phyloP scores from a whole-genome alignment of 2,888 invertebrate genomes.

The Yponomeuta malinellus region DNA sequence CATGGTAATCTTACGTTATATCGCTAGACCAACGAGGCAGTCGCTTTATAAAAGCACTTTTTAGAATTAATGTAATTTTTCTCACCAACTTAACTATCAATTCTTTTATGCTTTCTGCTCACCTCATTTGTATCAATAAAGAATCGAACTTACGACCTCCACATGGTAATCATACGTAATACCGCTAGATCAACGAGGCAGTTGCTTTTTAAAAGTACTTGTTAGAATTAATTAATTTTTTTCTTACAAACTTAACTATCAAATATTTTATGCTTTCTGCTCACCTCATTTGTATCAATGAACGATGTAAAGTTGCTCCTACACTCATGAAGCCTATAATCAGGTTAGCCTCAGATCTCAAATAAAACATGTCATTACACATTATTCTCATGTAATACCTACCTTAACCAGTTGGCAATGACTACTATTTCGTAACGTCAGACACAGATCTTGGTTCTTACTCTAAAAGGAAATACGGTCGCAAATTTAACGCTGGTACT shows the following conservation, averaged over 20 bases:
- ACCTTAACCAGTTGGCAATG: constrained; percentile 1
- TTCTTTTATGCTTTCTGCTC: neutral
- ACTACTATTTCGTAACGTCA: neutral
- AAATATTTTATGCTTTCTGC: neutral
- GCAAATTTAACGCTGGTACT: neutral
- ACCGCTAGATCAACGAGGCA: too few species aligned
- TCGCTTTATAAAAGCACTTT: too few species aligned
- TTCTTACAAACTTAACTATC: too few species aligned
- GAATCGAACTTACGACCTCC: too few species aligned
- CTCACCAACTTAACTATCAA: too few species aligned
- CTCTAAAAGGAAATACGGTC: neutral
- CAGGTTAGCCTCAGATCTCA: neutral
- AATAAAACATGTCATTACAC: constrained; percentile 1
- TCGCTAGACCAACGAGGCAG: too few species aligned
- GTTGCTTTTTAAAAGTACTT: too few species aligned
- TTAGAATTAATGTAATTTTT: too few species aligned
- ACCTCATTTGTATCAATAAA: neutral
- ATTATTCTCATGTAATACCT: neutral
- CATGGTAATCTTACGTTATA: too few species aligned
- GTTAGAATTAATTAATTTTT: too few species aligned
- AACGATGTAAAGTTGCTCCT: neutral
- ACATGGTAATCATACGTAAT: too few species aligned
- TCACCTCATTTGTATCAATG: neutral
- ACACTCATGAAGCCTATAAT: neutral
- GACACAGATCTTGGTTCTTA: neutral